Percentiles rank a stretch among this genome's conserved stretches.
phyloP scores from a whole-genome alignment of 2,888 invertebrate species.

The Plagodis dolabraria region DNA sequence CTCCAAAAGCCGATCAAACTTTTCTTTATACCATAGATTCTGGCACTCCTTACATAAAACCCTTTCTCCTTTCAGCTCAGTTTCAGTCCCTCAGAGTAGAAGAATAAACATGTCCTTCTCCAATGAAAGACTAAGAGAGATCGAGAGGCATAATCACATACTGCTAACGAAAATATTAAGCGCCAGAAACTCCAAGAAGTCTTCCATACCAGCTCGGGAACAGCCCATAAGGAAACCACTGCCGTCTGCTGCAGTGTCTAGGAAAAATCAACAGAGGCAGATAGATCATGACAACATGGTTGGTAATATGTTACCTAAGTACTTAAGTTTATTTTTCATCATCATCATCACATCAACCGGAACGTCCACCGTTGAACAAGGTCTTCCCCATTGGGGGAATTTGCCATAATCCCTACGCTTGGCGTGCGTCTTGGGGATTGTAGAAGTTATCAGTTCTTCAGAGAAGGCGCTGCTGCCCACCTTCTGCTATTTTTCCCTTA shows the following conservation, averaged over 20 bases:
- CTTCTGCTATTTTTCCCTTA: too few relatives aligned
- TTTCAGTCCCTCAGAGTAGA: constrained; percentile 58
- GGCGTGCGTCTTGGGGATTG: too few relatives aligned
- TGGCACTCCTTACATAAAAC: neutral
- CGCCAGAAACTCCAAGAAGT: constrained; percentile 66
- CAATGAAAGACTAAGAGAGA: constrained; percentile 85
- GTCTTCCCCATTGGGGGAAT: too few relatives aligned
- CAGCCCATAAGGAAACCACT: constrained; percentile 48
- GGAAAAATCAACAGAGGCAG: constrained; percentile 82
- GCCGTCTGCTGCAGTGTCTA: constrained; percentile 77
- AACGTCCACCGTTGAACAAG: too few relatives aligned
- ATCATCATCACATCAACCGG: too few relatives aligned
- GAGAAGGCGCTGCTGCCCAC: too few relatives aligned
- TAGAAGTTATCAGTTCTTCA: too few relatives aligned
- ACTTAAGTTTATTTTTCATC: too few relatives aligned
- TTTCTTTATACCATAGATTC: too few relatives aligned
- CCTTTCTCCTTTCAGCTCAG: constrained; percentile 53
- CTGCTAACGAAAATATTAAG: constrained; percentile 83
- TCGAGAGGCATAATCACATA: constrained; percentile 86
- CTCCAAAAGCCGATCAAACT: too few relatives aligned
- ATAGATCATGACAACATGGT: constrained; percentile 86
- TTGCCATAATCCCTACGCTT: too few relatives aligned
- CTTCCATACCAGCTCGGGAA: constrained; percentile 62
- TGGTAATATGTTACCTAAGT: too few relatives aligned
- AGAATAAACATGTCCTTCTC: constrained; percentile 83